A percentile compares a stretch with the other conserved stretches of the same genome.
Evolutionary conservation across 1,140 invertebrate species (phyloP).

Genomic region (Eupeodes corollae): DNA sequence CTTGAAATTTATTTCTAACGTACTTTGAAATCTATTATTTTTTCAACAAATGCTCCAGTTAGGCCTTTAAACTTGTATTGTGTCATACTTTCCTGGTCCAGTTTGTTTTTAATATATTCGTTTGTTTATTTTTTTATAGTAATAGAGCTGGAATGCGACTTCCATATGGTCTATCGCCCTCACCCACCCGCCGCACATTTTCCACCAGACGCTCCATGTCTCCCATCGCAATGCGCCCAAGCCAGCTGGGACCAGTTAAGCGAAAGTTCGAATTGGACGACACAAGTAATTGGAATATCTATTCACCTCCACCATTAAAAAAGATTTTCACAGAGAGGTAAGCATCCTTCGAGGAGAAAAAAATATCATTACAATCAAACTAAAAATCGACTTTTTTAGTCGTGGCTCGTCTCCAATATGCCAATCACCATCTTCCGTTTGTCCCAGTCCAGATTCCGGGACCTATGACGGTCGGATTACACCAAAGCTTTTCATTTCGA

Average conservation of each 20-base stretch:
- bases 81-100: too few relatives aligned
- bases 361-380: conserved; percentile 9
- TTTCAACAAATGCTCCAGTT: too few relatives aligned
- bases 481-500: conserved; percentile 31
- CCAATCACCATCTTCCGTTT: conserved; percentile 34
- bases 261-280: conserved; percentile 68
- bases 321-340: conserved; percentile 36
- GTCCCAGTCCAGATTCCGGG: conserved; percentile 32
- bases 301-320: conserved; percentile 30
- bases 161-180: conserved; percentile 56
- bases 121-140: background rate
- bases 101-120: background rate
- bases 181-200: conserved; percentile 68
- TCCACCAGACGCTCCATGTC: conserved; percentile 69
- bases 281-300: conserved; percentile 29
- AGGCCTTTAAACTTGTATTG: too few relatives aligned
- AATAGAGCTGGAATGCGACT: conserved; percentile 36
- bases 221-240: conserved; percentile 68
- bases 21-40: too few relatives aligned
- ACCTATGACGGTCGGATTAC: conserved; percentile 32
- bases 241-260: conserved; percentile 59
- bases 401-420: conserved; percentile 43
- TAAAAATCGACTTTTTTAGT: conserved; percentile 21
- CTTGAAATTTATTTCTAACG: too few relatives aligned
- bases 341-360: background rate